Percentiles rank a stretch among this genome's conserved stretches.
Evolutionary conservation across 2,888 invertebrate species (phyloP).

Genomic region (Heteropelma amictum): DNA sequence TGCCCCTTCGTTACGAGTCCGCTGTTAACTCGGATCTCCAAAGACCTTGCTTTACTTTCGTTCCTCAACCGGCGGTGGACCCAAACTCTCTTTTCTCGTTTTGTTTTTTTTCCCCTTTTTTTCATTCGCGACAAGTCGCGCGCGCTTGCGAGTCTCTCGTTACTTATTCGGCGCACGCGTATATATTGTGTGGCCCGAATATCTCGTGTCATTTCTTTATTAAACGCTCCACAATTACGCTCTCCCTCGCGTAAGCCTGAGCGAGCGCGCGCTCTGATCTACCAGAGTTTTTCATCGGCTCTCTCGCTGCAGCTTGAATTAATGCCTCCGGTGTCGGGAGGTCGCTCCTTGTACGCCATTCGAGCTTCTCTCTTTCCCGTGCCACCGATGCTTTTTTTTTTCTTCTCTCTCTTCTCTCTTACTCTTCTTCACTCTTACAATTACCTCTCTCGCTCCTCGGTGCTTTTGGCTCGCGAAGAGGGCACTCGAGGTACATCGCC

Average conservation of each 20-base stretch:
- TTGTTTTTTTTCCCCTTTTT: slow-evolving; percentile 35
- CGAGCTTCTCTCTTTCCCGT: slow-evolving; percentile 14
- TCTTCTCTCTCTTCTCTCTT: slow-evolving; percentile 10
- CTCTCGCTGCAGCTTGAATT: slow-evolving; percentile 55
- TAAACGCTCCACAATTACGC: slow-evolving; percentile 67
- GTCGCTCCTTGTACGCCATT: slow-evolving; percentile 39
- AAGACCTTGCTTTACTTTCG: slow-evolving; percentile 45
- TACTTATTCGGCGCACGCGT: slow-evolving; percentile 55
- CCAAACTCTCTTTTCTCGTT: no score
- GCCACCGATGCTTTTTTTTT: slow-evolving; percentile 16
- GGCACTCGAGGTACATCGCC: slow-evolving; percentile 16
- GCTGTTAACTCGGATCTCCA: slow-evolving; percentile 1
- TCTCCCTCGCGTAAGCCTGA: slow-evolving; percentile 32
- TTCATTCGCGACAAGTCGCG: slow-evolving; percentile 12
- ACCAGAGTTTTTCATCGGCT: slow-evolving; percentile 47
- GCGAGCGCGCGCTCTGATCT: slow-evolving; percentile 24
- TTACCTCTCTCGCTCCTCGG: slow-evolving; percentile 11
- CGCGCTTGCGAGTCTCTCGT: slow-evolving; percentile 24
- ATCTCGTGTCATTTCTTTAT: slow-evolving; percentile 72
- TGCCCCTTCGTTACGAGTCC: slow-evolving; percentile 46
- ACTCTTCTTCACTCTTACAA: slow-evolving; percentile 5
- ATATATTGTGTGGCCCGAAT: slow-evolving; percentile 68
- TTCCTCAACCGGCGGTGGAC: not conserved
- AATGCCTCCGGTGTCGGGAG: slow-evolving; percentile 56
- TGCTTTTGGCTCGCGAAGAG: not conserved